Evolutionary conservation across 2,113 vertebrate genomes (phyloP).

Genomic region (Eubucco bourcierii): DNA sequence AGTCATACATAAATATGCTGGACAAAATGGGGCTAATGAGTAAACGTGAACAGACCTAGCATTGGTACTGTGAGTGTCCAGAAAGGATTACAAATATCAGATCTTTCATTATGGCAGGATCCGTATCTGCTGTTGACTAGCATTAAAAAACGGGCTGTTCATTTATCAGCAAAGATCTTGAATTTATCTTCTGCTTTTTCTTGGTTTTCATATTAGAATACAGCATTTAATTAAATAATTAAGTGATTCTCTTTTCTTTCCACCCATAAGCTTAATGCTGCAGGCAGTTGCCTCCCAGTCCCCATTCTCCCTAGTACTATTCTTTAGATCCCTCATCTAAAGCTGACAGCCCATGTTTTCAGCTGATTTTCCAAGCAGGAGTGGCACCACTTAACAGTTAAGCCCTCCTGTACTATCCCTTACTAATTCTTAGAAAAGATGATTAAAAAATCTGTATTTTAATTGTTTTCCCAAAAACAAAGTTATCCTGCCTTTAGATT

Average conservation of each 20-base stretch:
- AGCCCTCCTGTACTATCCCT: not conserved
- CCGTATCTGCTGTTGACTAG: not conserved
- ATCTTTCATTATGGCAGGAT: not conserved
- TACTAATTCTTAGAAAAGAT: not conserved
- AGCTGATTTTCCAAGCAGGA: not conserved
- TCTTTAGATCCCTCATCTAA: not conserved
- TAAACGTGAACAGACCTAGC: not conserved
- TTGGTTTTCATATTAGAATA: not conserved
- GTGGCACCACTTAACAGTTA: not conserved
- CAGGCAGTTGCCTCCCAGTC: not conserved
- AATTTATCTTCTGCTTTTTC: not conserved
- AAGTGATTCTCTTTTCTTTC: not conserved
- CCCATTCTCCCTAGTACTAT: rapidly evolving
- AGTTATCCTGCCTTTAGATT: not conserved
- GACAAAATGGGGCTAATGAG: not conserved
- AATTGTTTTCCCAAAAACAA: not conserved
- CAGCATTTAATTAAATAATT: not conserved
- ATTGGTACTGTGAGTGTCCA: not conserved
- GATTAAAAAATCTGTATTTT: not conserved
- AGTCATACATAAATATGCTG: not conserved
- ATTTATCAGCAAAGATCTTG: not conserved
- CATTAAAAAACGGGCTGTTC: not conserved
- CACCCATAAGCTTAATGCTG: not conserved
- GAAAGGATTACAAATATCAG: not conserved
- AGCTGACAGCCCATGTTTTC: not conserved